Base-by-base conservation (phyloP, 1,140 invertebrate species). In the Penaeus chinensis region DNA sequence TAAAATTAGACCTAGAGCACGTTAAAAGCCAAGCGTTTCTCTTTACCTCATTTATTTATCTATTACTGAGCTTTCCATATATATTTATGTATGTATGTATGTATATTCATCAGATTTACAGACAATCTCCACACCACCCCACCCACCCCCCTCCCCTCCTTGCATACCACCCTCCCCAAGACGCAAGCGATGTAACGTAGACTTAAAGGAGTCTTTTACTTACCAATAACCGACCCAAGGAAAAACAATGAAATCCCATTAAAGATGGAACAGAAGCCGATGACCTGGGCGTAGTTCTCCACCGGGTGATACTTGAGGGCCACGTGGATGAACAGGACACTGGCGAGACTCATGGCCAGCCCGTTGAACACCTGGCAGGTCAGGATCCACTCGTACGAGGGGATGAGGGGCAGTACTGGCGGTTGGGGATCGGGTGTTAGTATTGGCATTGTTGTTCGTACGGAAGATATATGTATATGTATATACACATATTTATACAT, bases 231-330 rank as follows among this genome's bases (percentile, higher is more conserved):
- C 32, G 37, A 66, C 42, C 85, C 85, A 2, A 24, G 37, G 2
- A 24, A 7, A 10, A 82, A 47, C 54, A 87, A 42, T 0, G 47
- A 19, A 24, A 83, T 3, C 16, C 85, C 85, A 24, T 87, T 87
- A 7, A 82, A 18, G 20, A 87, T n/a, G 2, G 61, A 87, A 27
- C 62, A 77, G 85, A 87, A 87, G 32, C 85, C 61, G 32, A 87
- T 78, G 20, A 47, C 66, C 20, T 82, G 79, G 37, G 85, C 69
- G 32, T 87, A 87, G 13, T 63, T 37, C 27, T 82, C 69, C 0
- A 77, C 10, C 16, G 80, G 80, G 7, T 82, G 54, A 42, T 87
- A 66, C 20, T 65, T 62, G 16, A 82, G n/a, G 37, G 76, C 76
- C 27, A 87, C 32, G 61, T 87, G 85, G 60, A 87, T 78, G 60